Conservation (phyloP, 2,113 vertebrate genomes). For the Lanius ludovicianus region DNA sequence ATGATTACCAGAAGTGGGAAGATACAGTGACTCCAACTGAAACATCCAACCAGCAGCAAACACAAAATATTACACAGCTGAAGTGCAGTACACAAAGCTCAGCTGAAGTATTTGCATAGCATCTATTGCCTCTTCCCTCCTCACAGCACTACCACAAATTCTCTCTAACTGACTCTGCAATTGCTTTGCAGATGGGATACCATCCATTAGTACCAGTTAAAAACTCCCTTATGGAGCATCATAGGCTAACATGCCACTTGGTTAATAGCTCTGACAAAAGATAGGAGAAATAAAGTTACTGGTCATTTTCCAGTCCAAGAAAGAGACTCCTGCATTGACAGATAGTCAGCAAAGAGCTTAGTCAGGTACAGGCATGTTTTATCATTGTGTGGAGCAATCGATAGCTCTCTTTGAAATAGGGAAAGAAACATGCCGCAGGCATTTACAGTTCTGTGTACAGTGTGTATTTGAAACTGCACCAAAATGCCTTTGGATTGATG, state of each 20-base stretch:
- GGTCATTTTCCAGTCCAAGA: background rate
- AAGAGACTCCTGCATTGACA: background rate
- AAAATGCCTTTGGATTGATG: conserved; percentile 34
- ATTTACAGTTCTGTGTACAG: background rate
- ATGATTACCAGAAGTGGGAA: background rate
- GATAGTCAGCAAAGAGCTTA: background rate
- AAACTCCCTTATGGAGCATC: background rate
- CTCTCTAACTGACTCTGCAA: background rate
- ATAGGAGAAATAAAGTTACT: background rate
- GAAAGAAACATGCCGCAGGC: background rate
- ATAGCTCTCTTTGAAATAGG: background rate
- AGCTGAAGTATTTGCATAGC: background rate
- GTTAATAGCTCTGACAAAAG: background rate
- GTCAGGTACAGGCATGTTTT: background rate
- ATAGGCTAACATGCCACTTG: background rate
- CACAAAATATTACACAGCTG: background rate
- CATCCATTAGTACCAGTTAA: background rate
- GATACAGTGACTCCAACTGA: background rate
- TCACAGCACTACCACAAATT: background rate
- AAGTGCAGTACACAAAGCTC: background rate
- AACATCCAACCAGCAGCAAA: background rate
- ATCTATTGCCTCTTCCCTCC: background rate
- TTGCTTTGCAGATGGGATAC: background rate
- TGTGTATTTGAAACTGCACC: background rate
- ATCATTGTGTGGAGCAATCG: background rate